A percentile compares a stretch with the other conserved stretches of the same genome.
Conservation (phyloP, 2,113 vertebrate genomes). For the Terrapene triunguis region DNA sequence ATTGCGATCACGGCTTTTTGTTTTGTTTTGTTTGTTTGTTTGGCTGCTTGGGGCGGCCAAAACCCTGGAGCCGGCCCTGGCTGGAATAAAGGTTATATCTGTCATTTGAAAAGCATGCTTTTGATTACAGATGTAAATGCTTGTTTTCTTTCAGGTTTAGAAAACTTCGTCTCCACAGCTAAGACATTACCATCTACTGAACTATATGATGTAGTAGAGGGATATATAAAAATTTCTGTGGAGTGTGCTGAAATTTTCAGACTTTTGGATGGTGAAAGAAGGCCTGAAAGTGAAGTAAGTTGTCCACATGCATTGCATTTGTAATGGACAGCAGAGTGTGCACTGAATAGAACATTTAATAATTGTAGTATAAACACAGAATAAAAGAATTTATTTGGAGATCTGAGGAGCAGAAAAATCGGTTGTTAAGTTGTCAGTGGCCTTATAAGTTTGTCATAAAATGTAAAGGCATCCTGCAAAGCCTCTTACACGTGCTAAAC, state of each 20-base stretch:
- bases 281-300: conserved; percentile 86
- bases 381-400: not conserved
- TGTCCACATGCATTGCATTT: fast-evolving
- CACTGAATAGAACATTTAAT: fast-evolving
- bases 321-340: fast-evolving
- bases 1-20: too few relatives aligned
- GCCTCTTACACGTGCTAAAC: not conserved
- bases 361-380: not conserved
- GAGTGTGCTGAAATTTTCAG: conserved; percentile 93
- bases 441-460: not conserved
- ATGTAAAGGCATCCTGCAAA: not conserved
- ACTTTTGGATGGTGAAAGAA: conserved; percentile 87
- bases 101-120: fast-evolving
- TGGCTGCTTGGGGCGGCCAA: too few relatives aligned
- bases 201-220: conserved; percentile 92
- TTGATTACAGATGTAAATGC: not conserved
- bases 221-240: conserved; percentile 93
- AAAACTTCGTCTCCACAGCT: conserved; percentile 85
- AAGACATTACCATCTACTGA: conserved; percentile 83
- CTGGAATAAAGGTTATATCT: not conserved
- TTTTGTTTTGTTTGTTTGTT: too few relatives aligned
- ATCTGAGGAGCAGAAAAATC: not conserved
- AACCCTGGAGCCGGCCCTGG: too few relatives aligned
- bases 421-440: fast-evolving
- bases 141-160: conserved; percentile 81